phyloP scores from a whole-genome alignment of 2,113 vertebrate species.

The Coturnix japonica region DNA sequence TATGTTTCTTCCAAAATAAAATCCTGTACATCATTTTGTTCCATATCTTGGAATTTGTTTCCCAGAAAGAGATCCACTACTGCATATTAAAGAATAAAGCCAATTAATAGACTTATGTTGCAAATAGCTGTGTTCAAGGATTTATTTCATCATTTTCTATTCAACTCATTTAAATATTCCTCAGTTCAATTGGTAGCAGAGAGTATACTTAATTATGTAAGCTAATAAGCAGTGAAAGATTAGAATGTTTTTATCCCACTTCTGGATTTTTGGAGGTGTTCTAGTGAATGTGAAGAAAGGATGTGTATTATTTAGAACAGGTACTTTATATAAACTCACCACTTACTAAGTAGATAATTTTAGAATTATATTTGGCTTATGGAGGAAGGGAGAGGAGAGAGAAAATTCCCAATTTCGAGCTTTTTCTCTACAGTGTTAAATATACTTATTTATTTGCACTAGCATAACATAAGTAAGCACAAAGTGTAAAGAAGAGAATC shows the following conservation, averaged over 20 bases:
- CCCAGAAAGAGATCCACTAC: conserved; percentile 32
- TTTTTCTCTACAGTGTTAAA: conserved; percentile 12
- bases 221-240: background rate
- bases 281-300: background rate
- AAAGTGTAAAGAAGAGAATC: background rate
- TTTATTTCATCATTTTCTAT: background rate
- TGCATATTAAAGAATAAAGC: conserved; percentile 55
- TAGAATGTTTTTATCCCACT: background rate
- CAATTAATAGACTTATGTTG: background rate
- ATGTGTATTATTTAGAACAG: background rate
- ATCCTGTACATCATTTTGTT: conserved; percentile 17
- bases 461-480: background rate
- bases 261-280: background rate
- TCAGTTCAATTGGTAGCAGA: background rate
- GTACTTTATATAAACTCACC: background rate
- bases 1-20: conserved; percentile 36
- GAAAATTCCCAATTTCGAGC: background rate
- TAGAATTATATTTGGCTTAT: background rate
- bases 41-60: background rate
- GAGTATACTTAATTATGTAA: background rate
- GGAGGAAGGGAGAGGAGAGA: background rate
- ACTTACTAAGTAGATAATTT: background rate
- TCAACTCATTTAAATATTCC: conserved; percentile 10
- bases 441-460: background rate
- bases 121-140: conserved; percentile 1